These are phyloP conservation scores for Epinephelus moara DNA, from an alignment of 2,113 vertebrate genomes.

Conservation along the genomic window DNA sequence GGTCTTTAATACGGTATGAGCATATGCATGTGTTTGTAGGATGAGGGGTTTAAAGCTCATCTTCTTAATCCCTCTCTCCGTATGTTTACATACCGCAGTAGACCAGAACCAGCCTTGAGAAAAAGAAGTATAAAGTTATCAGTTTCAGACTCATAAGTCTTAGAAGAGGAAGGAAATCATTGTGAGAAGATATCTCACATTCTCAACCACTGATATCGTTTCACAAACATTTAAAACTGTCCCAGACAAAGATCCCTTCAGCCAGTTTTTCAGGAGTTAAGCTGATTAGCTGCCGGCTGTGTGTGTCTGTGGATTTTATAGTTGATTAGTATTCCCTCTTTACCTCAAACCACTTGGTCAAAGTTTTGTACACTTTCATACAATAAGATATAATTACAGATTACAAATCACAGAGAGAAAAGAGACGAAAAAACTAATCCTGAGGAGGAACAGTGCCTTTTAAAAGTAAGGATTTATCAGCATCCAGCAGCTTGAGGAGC, in stretches of 20 bases:
- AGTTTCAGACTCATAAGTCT: constrained; percentile 8
- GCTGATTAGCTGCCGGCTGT: constrained; percentile 71
- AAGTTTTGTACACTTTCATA: background rate
- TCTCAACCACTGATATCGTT: constrained; percentile 6
- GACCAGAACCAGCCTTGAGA: constrained; percentile 10
- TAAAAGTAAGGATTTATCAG: constrained; percentile 26
- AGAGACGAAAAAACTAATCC: background rate
- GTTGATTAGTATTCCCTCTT: constrained; percentile 13
- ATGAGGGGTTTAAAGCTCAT: constrained; percentile 35
- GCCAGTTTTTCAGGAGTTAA: constrained; percentile 66
- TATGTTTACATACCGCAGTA: constrained; percentile 5
- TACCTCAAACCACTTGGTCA: background rate
- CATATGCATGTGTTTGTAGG: constrained; percentile 22
- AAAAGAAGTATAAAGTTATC: constrained; percentile 4
- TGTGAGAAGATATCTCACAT: background rate
- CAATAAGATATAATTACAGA: constrained; percentile 9
- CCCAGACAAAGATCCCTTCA: constrained; percentile 60
- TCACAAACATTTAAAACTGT: constrained; percentile 23
- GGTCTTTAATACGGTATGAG: background rate
- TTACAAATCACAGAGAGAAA: constrained; percentile 2
- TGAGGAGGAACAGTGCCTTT: background rate
- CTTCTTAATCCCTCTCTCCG: constrained; percentile 35
- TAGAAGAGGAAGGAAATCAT: background rate
- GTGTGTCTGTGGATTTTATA: constrained; percentile 10
- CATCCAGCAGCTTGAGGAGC: constrained; percentile 27